Base-by-base conservation (phyloP, 2,888 invertebrate genomes). In the Lasioglossum marginatum region DNA sequence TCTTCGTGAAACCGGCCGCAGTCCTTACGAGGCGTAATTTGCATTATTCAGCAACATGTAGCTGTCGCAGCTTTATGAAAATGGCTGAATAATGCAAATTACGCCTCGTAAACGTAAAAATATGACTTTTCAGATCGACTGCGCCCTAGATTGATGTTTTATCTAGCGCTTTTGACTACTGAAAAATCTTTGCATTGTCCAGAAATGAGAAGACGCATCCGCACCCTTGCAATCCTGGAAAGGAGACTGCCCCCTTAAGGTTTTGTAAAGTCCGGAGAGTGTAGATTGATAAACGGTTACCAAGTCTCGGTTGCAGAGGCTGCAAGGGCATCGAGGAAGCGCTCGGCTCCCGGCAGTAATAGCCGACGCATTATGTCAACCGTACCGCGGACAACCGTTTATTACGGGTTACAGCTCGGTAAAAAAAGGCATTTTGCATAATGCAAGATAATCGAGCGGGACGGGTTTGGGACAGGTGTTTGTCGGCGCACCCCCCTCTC, bases 281-380 rank as follows among this genome's bases (percentile, higher is more conserved):
- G 23, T 52, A 10, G 52, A 52, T 23, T 52, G 52, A 10, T 23
- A 19, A 52, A 52, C 19, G 8, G 3, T 52, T 52, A 23, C 10
- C 23, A 8, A 60, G 60, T 27, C 27, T 27, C 60, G 5, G 60
- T 60, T 60, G 16, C 60, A 14, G 52, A 66, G 16, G 19, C 12
- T 37, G 27, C 23, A 52, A 43, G 27, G 12, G 4, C 16, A n/a
- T 4, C 10, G 77, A 45, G 40, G 72, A 79, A 76, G 75, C 85
- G 89, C 92, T 93, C 92, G 92, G 93, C 93, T 93, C 90, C 70
- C 75, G 80, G 71, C 81, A 82, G 92, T 94, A 94, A 95, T 94
- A 92, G 92, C 92, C 92, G 90, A 89, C 92, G 93, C 92, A 94
- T 95, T 94, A 94, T 95, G 94, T 95, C 95, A 95, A 95, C 94